Conservation (phyloP, 1,140 invertebrate species). For the Panagrolaimus sp. region DNA sequence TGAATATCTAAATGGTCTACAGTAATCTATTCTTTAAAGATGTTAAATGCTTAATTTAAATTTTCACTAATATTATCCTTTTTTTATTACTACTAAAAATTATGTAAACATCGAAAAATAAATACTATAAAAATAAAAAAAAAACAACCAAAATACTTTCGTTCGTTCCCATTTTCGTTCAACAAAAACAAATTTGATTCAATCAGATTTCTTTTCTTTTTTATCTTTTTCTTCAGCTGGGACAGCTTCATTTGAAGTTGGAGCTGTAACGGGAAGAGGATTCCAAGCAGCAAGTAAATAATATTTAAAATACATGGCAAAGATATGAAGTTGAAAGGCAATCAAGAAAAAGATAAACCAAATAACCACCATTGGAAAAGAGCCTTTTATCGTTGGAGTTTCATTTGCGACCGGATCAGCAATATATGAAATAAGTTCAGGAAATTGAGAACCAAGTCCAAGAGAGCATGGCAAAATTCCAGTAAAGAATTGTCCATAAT, state of each 20-base stretch:
- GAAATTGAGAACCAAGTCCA: slow-evolving; percentile 45
- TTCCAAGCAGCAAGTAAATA: slow-evolving; percentile 78
- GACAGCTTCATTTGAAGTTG: not conserved
- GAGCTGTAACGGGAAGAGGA: not conserved
- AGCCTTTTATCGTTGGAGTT: slow-evolving; percentile 60
- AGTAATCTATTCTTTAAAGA: too few relatives aligned
- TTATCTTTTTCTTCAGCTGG: not conserved
- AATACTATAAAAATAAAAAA: too few relatives aligned
- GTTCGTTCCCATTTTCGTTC: too few relatives aligned
- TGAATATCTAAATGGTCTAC: too few relatives aligned
- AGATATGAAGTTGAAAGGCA: slow-evolving; percentile 81
- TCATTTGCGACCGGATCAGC: slow-evolving; percentile 36
- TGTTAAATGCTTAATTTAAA: too few relatives aligned
- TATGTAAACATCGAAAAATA: too few relatives aligned
- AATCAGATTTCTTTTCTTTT: slow-evolving; percentile 12
- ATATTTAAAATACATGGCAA: slow-evolving; percentile 80
- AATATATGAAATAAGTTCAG: slow-evolving; percentile 45
- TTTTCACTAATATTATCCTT: too few relatives aligned
- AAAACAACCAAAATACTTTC: too few relatives aligned
- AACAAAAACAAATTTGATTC: not conserved
- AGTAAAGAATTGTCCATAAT: slow-evolving; percentile 73
- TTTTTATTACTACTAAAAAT: too few relatives aligned
- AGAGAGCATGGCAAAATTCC: slow-evolving; percentile 74
- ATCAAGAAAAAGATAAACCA: slow-evolving; percentile 87
- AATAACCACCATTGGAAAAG: slow-evolving; percentile 79